A percentile compares a stretch with the other conserved stretches of the same genome.
These are phyloP conservation scores for Mungos mungo DNA, from an alignment of 2,113 vertebrate species.

Conservation along the genomic window DNA sequence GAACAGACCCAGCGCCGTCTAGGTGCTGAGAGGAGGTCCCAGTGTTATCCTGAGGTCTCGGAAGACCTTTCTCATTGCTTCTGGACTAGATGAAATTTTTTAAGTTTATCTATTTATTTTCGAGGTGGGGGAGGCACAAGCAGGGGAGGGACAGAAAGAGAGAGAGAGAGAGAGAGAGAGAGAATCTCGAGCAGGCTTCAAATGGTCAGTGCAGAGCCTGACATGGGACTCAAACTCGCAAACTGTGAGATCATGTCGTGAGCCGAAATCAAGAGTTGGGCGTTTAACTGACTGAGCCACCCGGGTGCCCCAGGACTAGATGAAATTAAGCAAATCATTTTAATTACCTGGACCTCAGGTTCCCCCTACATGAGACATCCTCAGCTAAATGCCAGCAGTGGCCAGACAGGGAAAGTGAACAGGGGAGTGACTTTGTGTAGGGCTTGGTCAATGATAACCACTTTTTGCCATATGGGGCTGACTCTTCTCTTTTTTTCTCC, in stretches of 20 bases:
- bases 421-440: background rate
- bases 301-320: background rate
- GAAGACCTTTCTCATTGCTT: background rate
- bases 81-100: background rate
- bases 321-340: background rate
- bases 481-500: background rate
- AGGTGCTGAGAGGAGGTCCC: background rate
- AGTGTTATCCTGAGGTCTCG: background rate
- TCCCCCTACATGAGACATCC: background rate
- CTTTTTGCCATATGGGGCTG: background rate
- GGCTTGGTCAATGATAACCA: background rate
- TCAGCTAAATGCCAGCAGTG: background rate
- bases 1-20: background rate
- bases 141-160: too few species aligned
- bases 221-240: too few species aligned
- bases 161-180: too few species aligned
- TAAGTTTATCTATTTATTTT: too few species aligned
- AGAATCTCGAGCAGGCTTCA: too few species aligned
- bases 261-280: too few species aligned
- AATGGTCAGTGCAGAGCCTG: too few species aligned
- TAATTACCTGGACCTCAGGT: background rate
- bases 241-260: too few species aligned
- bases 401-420: background rate
- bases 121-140: too few species aligned
- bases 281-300: too few species aligned